phyloP scores from a whole-genome alignment of 2,888 invertebrate species.

The Caenorhabditis sp. region DNA sequence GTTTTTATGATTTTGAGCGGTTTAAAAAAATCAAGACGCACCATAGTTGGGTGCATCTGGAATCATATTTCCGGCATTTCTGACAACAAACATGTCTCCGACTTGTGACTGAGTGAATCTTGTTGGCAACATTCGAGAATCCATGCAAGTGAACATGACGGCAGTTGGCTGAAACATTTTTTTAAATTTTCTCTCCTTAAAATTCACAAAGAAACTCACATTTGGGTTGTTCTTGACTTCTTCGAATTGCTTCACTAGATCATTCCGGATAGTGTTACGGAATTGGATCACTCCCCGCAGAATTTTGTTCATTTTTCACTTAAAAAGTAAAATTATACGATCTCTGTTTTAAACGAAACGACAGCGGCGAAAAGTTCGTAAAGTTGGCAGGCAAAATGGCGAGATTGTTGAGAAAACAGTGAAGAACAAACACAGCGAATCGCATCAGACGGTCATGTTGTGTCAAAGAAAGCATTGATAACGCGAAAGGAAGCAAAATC shows the following conservation, averaged over 20 bases:
- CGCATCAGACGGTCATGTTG: not conserved
- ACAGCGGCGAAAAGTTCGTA: slow-evolving; percentile 15
- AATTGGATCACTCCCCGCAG: slow-evolving; percentile 93
- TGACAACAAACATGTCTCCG: slow-evolving; percentile 97
- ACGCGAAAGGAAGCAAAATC: slow-evolving; percentile 11
- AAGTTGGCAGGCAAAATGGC: slow-evolving; percentile 4
- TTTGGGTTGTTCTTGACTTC: slow-evolving; percentile 92
- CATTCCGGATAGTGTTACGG: slow-evolving; percentile 89
- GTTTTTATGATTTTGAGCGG: slow-evolving; percentile 2
- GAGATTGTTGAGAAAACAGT: slow-evolving; percentile 15
- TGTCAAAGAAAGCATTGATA: slow-evolving; percentile 28
- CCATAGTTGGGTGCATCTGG: slow-evolving; percentile 93
- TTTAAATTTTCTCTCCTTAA: no score
- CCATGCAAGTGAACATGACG: slow-evolving; percentile 98
- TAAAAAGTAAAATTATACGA: slow-evolving; percentile 27
- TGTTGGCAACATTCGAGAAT: slow-evolving; percentile 96
- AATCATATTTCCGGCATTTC: slow-evolving; percentile 96
- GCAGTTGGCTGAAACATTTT: slow-evolving; percentile 90
- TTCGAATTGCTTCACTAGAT: slow-evolving; percentile 90
- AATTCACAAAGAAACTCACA: no score
- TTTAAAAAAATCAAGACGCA: not conserved
- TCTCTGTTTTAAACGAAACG: slow-evolving; percentile 25
- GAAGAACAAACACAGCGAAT: slow-evolving; percentile 34
- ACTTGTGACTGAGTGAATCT: slow-evolving; percentile 94
- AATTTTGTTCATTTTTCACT: slow-evolving; percentile 85